Base-by-base conservation (phyloP, 2,888 invertebrate genomes). In the Drosophila sordidula region DNA sequence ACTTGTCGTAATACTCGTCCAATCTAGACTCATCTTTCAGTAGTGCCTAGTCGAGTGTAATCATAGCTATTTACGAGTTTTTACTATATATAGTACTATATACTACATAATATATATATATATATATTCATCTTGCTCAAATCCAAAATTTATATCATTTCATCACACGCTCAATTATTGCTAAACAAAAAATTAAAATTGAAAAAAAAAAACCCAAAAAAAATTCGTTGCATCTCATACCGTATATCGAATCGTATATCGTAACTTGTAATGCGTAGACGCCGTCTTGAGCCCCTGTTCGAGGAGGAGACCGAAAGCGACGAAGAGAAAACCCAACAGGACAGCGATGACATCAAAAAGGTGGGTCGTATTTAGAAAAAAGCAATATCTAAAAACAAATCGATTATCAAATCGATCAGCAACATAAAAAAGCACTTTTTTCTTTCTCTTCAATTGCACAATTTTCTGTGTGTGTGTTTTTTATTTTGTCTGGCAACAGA, bases 251-350 rank as follows among this genome's bases (percentile, higher is more conserved):
- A 74, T 64, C 82, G 71, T 72, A 77, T 78, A 76, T 69, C 85
- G 80, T 78, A 64, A 78, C 47, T 71, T 75, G 83, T 73, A 92
- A 82, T 82, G 83, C 83, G 70, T 91, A 95, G 95, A 91, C 93
- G 96, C 92, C 94, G 96, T 80, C 92, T 97, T 89, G 97, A 97
- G 91, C 97, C 97, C 51, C 93, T 97, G 6, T 94, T 96, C 75
- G 97, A 97, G 92, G 97, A 97, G 92, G 97, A 97, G 80, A 96
- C 96, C 18, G 95, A 95, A 87, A 95, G 95, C 79, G 94, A 93
- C 69, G 93, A 93, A 71, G 92, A 92, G 80, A 91, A 91, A 75
- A 91, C 91, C 16, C 92, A 92, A 61, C 91, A 91, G 87, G 92
- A 92, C 79, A 91, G 91, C 89, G 91, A 92, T 78, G 91, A 91